Evolutionary conservation across 2,113 vertebrate species (phyloP), one percentile per base, ranked within the genome.

Genomic region (Morone saxatilis): DNA sequence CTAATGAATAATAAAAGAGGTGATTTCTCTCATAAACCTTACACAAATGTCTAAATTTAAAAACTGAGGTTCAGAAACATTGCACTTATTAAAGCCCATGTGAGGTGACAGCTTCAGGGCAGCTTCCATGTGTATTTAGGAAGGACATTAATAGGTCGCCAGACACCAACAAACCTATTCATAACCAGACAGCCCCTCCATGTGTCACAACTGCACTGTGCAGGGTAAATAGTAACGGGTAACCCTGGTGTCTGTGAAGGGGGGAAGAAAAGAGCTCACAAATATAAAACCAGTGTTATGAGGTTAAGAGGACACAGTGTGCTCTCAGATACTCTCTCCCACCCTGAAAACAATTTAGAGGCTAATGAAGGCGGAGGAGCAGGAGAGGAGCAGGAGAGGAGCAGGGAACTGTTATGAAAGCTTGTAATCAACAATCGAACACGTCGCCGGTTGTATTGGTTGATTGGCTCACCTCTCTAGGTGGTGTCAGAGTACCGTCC

Each of bases 401-500:
- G n/a, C 8, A 12, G 22, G 63, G 16, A 6, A 43, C n/a, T n/a
- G 12, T 9, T 19, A 19, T 13, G 5, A 38, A 47, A 69, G 12
- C 31, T 14, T 6, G 7, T 41, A 1, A 63, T 14, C 61, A 36
- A 70, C 38, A 71, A 71, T 13, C 40, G 3, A 63, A n/a, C 62
- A 47, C 1, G 19, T 4, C 20, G 14, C 22, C 7, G 25, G 25
- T n/a, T 6, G 22, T 7, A 20, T 14, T 9, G 17, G 36, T 38
- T 6, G n/a, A 57, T 1, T 5, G 22, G 31, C 89, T 86, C 96
- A 98, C 98, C 96, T 98, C 95, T 94, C 98, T 96, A 1, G 98
- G 96, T 0, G 94, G 93, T 22, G 98, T 99, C 81, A 99, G 95
- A 14, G 98, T 99, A 4, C 98, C 98, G 73, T 99, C 98, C 94